Conservation (phyloP, 2,797 vertebrate genomes). For the Notoglanidium macrostoma region DNA sequence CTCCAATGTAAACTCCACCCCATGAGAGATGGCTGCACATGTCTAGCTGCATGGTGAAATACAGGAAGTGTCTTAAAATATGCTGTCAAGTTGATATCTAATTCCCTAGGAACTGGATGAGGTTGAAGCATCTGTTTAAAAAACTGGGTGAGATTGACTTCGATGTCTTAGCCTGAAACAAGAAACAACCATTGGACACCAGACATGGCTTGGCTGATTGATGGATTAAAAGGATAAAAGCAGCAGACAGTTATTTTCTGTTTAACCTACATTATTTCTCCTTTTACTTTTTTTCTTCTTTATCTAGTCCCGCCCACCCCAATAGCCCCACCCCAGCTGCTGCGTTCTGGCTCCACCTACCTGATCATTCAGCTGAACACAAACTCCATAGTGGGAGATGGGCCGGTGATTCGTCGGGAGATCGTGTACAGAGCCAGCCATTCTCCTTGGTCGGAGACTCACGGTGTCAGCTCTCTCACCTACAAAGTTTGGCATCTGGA, state of each 20-base stretch:
- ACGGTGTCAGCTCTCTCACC: conserved; percentile 89
- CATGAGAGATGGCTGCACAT: background rate
- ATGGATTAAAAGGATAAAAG: background rate
- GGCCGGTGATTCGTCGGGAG: conserved; percentile 92
- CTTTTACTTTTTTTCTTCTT: background rate
- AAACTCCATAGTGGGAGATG: conserved; percentile 91
- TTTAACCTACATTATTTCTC: background rate
- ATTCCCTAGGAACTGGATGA: background rate
- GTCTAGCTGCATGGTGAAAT: background rate
- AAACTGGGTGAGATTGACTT: background rate
- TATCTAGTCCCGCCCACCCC: conserved; percentile 88
- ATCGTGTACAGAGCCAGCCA: conserved; percentile 93
- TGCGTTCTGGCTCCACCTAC: conserved; percentile 91
- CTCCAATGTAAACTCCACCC: too few species aligned
- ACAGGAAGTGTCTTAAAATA: background rate
- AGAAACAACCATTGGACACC: background rate
- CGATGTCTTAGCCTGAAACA: background rate
- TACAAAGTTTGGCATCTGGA: conserved; percentile 97
- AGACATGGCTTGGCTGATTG: background rate
- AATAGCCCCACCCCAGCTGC: conserved; percentile 89
- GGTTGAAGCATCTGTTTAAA: background rate
- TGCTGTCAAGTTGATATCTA: background rate
- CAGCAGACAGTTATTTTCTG: background rate
- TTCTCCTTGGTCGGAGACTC: conserved; percentile 89
- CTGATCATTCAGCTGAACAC: conserved; percentile 97